phyloP scores from a whole-genome alignment of 2,888 invertebrate species.

The Pandemis heparana region DNA sequence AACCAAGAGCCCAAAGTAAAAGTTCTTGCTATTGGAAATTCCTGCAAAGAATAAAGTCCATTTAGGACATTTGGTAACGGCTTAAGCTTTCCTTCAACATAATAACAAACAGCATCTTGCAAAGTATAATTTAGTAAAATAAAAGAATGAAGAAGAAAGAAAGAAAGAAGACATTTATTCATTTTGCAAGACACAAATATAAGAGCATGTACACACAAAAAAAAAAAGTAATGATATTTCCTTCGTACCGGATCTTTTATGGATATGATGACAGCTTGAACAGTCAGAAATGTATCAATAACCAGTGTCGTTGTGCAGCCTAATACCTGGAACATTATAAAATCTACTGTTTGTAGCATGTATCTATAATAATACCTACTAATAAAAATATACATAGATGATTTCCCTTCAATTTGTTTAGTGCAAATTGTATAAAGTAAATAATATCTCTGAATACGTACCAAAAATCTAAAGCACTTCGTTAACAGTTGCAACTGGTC shows the following conservation, averaged over 20 bases:
- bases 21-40: conserved; percentile 54
- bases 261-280: conserved; percentile 60
- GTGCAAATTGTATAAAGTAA: too few species aligned
- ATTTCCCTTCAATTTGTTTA: too few species aligned
- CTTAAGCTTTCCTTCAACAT: too few species aligned
- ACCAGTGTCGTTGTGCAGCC: conserved; percentile 50
- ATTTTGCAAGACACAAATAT: too few species aligned
- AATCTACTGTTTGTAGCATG: neutral
- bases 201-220: neutral
- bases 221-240: neutral
- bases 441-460: conserved; percentile 50
- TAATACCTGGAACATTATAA: conserved; percentile 53
- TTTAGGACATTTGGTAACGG: neutral
- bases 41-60: conserved; percentile 45
- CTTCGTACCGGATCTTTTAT: conserved; percentile 56
- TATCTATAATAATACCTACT: too few species aligned
- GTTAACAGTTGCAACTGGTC: conserved; percentile 54
- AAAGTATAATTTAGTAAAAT: neutral
- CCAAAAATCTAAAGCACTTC: conserved; percentile 57
- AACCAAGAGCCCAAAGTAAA: conserved; percentile 58
- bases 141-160: too few species aligned
- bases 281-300: conserved; percentile 61
- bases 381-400: too few species aligned
- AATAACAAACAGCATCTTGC: too few species aligned
- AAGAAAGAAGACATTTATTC: too few species aligned